phyloP scores from a whole-genome alignment of 1,140 invertebrate species.

The Belonocnema kinseyi region DNA sequence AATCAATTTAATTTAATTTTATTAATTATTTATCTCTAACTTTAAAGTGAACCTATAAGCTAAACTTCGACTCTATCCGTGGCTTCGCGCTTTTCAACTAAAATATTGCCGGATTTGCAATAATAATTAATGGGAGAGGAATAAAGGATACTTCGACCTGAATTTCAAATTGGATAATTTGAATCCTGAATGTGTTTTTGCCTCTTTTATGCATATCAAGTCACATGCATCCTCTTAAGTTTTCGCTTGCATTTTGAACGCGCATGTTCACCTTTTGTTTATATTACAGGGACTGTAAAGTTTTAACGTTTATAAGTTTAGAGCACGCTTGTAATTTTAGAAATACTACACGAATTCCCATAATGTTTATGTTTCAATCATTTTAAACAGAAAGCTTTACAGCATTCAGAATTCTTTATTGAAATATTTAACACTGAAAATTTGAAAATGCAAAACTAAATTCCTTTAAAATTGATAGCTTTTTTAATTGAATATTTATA shows the following conservation, averaged over 20 bases:
- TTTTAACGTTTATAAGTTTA: neutral
- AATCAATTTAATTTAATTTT: too few relatives aligned
- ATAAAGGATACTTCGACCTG: neutral
- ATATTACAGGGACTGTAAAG: neutral
- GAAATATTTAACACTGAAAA: too few relatives aligned
- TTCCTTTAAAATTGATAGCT: too few relatives aligned
- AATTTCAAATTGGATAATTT: slow-evolving; percentile 21
- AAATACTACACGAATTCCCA: too few relatives aligned
- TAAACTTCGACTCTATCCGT: neutral
- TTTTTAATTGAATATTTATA: too few relatives aligned
- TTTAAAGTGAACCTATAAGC: neutral
- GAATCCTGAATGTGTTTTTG: slow-evolving; percentile 21
- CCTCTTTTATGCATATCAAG: slow-evolving; percentile 12
- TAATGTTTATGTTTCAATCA: too few relatives aligned
- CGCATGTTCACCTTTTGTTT: neutral
- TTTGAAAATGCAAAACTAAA: too few relatives aligned
- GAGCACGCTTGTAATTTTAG: too few relatives aligned
- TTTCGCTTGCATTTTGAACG: neutral
- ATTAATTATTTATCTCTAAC: neutral
- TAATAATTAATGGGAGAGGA: slow-evolving; percentile 16
- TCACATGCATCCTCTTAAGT: neutral
- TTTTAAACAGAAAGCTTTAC: too few relatives aligned
- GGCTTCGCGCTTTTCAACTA: slow-evolving; percentile 13
- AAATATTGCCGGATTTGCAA: slow-evolving; percentile 19
- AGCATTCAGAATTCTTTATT: too few relatives aligned